Evolutionary conservation across 1,140 invertebrate genomes (phyloP), one percentile per base, ranked within the genome.

Genomic region (Prorops nasuta): DNA sequence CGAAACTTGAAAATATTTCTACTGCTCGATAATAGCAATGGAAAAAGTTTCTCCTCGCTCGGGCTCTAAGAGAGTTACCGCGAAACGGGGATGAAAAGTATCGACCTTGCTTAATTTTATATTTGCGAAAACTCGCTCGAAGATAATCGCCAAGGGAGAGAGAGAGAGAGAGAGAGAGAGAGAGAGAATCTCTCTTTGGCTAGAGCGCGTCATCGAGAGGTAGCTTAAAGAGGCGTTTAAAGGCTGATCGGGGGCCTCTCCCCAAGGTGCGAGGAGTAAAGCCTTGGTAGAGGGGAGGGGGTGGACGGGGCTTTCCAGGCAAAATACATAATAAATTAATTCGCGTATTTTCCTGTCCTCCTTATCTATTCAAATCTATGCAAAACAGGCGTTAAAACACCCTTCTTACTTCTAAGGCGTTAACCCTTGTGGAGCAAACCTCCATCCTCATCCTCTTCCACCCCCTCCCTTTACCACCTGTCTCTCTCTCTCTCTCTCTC

Each of bases 281-380:
- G 58, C 67, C 56, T 40, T n/a, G n/a, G n/a, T n/a, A n/a, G n/a
- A n/a, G n/a, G n/a, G n/a, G n/a, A n/a, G n/a, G n/a, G n/a, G n/a
- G n/a, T n/a, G n/a, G n/a, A n/a, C n/a, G 63, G 57, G 15, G 6
- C 54, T 31, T 62, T 50, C 40, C 49, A 50, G 57, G 53, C 37
- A 59, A 69, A 67, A 71, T 72, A 74, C 69, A 73, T 74, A 76
- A 75, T 76, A 75, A 76, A 77, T 76, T 77, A 75, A 77, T 76
- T 76, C 69, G 66, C 65, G 63, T 68, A 66, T 71, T 67, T 66
- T 65, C 67, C 55, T 57, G 52, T 56, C 52, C 47, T 54, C 58
- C 64, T 76, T 74, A 73, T 75, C 73, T 76, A 78, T 76, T 78
- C 69, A 76, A 75, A 77, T 78, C 71, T 76, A 77, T 78, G 74